phyloP scores from a whole-genome alignment of 2,888 invertebrate genomes.

The Tetheella fluctuosa region DNA sequence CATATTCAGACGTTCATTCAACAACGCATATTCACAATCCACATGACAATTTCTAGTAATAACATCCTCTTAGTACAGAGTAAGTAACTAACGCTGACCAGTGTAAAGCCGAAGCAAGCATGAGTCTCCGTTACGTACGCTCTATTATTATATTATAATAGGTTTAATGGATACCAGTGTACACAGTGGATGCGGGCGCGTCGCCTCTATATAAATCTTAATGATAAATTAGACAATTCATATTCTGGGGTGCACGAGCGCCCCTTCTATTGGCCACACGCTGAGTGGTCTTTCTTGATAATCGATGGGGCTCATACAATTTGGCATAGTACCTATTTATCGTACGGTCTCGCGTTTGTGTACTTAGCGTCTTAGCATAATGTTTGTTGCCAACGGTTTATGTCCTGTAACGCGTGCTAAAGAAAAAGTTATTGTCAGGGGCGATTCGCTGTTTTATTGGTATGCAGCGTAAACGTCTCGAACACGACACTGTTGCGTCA shows the following conservation, averaged over 20 bases:
- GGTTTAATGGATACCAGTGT: constrained; percentile 19
- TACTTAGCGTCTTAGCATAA: constrained; percentile 19
- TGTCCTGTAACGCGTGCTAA: constrained; percentile 41
- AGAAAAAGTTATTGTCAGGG: constrained; percentile 24
- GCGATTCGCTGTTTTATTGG: constrained; percentile 29
- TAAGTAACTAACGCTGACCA: constrained; percentile 27
- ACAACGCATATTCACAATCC: constrained; percentile 51
- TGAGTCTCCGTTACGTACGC: constrained; percentile 4
- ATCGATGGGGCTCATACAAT: constrained; percentile 55
- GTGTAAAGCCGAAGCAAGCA: constrained; percentile 14
- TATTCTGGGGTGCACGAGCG: constrained; percentile 65
- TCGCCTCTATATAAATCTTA: constrained; percentile 67
- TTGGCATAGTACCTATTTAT: constrained; percentile 51
- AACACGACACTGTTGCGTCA: constrained; percentile 23
- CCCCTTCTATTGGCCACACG: constrained; percentile 48
- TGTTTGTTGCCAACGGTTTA: constrained; percentile 43
- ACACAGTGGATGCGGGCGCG: constrained; percentile 62
- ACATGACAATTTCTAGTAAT: constrained; percentile 50
- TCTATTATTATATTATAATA: constrained; percentile 13
- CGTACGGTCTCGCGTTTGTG: constrained; percentile 19
- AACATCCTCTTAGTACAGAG: constrained; percentile 38
- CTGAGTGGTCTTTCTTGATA: constrained; percentile 51
- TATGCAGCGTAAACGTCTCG: constrained; percentile 17
- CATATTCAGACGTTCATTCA: constrained; percentile 23
- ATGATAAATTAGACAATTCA: constrained; percentile 74